Base-by-base conservation (phyloP, 2,113 vertebrate species). In the Oriolus oriolus region DNA sequence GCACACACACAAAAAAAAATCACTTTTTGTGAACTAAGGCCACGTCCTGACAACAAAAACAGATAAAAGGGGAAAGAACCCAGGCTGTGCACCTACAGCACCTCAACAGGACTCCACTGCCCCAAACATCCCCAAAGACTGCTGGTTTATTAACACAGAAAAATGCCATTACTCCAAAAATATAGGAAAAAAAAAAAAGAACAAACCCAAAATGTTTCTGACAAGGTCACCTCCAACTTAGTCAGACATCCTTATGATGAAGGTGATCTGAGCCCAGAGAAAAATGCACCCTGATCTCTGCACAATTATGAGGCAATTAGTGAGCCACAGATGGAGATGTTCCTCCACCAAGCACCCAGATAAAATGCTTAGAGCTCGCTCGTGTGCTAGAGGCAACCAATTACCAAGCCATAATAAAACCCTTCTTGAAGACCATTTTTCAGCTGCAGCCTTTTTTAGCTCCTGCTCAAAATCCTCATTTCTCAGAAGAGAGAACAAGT, bases 281-380 rank as follows among this genome's bases (percentile, higher is more conserved):
- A 93, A 84, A 31, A 13, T 1, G 13, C 52, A 64, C 65, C 45
- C 61, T 74, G 35, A 70, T 91, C 80, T 44, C 89, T 56, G 54
- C 63, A 77, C 75, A 88, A 54, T 74, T 42, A 76, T 19, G 66
- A 87, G 49, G 87, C 78, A 94, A 96, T 91, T 84, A 96, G 61
- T 26, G 53, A 89, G 71, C 70, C 63, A 53, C 70, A 89, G 81
- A 94, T 50, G 53, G 81, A 95, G 81, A 44, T 64, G 69, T 27
- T 91, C 60, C 70, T 64, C 61, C 31, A 45, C 31, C 78, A 70
- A 79, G 63, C 22, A 89, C 26, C 61, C 86, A 89, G 89, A 41
- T 53, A 37, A 74, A 77, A 69, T 13, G 30, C 54, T 66, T 16
- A n/a, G 79, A 45, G 52, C 68, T 80, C 70, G 42, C 63, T 83